Percentiles rank a stretch among this genome's conserved stretches.
phyloP scores from a whole-genome alignment of 2,797 vertebrate species.

The Galago senegalensis region DNA sequence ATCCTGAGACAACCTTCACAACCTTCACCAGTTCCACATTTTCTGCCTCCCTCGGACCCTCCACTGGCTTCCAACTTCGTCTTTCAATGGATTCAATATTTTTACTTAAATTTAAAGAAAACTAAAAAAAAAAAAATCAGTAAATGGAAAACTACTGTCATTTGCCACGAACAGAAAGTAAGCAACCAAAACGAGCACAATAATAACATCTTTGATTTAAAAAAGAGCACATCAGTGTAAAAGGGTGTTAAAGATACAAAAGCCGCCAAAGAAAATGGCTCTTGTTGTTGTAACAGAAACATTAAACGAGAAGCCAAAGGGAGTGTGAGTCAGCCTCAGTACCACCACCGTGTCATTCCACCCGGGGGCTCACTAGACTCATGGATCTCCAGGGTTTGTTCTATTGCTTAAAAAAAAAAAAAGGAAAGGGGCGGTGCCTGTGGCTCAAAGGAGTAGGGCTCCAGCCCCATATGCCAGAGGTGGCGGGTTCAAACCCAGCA shows the following conservation, averaged over 20 bases:
- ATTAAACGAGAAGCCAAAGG: neutral
- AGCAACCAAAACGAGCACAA: neutral
- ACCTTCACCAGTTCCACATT: rapidly evolving
- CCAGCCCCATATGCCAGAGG: no score
- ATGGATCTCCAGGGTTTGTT: neutral
- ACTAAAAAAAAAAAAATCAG: constrained; percentile 11
- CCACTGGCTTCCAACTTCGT: neutral
- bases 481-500: no score
- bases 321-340: rapidly evolving
- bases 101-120: constrained; percentile 12
- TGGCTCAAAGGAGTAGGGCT: no score
- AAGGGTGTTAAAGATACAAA: neutral
- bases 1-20: neutral
- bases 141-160: constrained; percentile 14
- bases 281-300: neutral
- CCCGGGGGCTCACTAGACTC: neutral
- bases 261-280: neutral
- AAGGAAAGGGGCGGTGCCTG: no score
- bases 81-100: neutral
- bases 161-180: neutral
- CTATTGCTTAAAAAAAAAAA: neutral
- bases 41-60: neutral
- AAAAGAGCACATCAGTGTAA: neutral
- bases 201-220: constrained; percentile 47
- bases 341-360: rapidly evolving